Percentiles rank a stretch among this genome's conserved stretches.
phyloP scores from a whole-genome alignment of 1,140 invertebrate genomes.

The Eurosta solidaginis region DNA sequence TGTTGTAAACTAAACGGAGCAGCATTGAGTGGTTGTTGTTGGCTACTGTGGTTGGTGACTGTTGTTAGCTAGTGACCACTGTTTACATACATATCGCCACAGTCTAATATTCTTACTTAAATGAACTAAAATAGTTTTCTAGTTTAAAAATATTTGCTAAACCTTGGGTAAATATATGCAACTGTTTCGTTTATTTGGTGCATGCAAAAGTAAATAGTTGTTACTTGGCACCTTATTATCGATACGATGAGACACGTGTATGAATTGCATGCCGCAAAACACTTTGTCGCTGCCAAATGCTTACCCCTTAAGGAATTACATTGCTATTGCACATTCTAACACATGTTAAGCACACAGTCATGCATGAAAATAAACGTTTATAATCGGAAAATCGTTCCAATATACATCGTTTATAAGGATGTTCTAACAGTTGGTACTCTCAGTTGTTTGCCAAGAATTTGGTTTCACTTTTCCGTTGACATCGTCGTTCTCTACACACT shows the following conservation, averaged over 20 bases:
- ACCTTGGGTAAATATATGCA: no score
- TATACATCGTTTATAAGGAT: neutral
- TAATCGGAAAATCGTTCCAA: no score
- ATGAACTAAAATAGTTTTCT: no score
- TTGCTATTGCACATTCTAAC: neutral
- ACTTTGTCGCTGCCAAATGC: neutral
- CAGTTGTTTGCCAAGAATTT: slow-evolving; percentile 10
- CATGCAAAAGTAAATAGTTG: neutral
- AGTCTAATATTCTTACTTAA: no score
- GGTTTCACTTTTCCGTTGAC: slow-evolving; percentile 7
- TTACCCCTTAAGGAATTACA: neutral
- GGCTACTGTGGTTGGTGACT: no score
- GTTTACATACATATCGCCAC: no score
- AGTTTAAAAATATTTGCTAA: no score
- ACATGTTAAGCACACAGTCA: no score
- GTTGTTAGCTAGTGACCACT: no score
- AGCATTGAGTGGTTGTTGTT: no score
- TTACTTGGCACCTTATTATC: slow-evolving; percentile 4
- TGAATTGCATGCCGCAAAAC: neutral
- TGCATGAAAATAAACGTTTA: neutral
- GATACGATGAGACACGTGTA: neutral
- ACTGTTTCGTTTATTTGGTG: slow-evolving; percentile 11
- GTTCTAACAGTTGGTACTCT: neutral
- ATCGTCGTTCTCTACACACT: no score
- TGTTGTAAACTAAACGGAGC: no score